Conservation (phyloP, 30 jellyfish, hydroid and myxozoan genomes). For the Chrysaora quinquecirrha region DNA sequence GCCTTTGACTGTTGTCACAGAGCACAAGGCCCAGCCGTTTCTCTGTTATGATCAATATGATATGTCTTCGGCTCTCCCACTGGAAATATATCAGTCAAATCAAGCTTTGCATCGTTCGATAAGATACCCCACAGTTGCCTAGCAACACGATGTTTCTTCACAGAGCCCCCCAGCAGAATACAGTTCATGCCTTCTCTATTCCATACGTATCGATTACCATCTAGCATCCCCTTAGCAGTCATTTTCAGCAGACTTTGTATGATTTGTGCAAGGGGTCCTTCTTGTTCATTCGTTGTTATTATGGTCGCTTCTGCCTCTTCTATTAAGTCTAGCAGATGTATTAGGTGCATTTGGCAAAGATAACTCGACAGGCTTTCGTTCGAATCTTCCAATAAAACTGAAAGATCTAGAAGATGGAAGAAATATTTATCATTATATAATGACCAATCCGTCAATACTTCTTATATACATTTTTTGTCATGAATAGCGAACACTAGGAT, state of each 20-base stretch:
- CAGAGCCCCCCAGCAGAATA: slow-evolving; percentile 82
- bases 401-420: slow-evolving; percentile 37
- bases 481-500: too few relatives aligned
- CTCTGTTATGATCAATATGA: slow-evolving; percentile 75
- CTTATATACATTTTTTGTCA: too few relatives aligned
- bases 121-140: slow-evolving; percentile 78
- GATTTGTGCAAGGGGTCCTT: slow-evolving; percentile 70
- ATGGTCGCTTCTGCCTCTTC: slow-evolving; percentile 86
- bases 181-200: slow-evolving; percentile 83
- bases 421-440: too few relatives aligned
- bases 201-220: slow-evolving; percentile 81
- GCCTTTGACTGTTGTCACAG: too few relatives aligned
- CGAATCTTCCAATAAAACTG: slow-evolving; percentile 60
- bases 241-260: slow-evolving; percentile 62
- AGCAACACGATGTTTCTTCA: slow-evolving; percentile 77
- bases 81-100: slow-evolving; percentile 80
- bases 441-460: too few relatives aligned
- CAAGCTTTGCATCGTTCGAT: slow-evolving; percentile 69
- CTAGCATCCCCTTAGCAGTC: slow-evolving; percentile 52
- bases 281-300: slow-evolving; percentile 70
- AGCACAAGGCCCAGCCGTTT: slow-evolving; percentile 84
- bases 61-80: slow-evolving; percentile 76
- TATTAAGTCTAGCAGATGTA: slow-evolving; percentile 59
- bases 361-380: slow-evolving; percentile 43
- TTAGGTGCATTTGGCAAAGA: slow-evolving; percentile 58